Conservation (phyloP, 2,888 invertebrate genomes). For the Aphrophora alni region DNA sequence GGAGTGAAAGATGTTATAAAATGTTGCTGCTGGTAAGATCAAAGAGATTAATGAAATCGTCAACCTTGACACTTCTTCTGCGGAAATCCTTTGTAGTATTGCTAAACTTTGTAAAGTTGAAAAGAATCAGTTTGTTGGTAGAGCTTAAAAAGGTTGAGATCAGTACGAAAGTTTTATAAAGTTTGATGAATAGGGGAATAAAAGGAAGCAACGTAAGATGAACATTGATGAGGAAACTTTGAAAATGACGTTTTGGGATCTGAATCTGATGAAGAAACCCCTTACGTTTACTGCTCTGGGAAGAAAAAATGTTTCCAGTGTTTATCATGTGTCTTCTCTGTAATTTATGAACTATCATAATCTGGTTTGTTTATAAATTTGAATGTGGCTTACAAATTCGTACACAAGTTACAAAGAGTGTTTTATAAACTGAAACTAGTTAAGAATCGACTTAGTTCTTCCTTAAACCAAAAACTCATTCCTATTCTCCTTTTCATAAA, state of each 20-base stretch:
- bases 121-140: slow-evolving; percentile 2
- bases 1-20: slow-evolving; percentile 15
- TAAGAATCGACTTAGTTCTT: slow-evolving; percentile 22
- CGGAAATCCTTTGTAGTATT: neutral
- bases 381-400: slow-evolving; percentile 21
- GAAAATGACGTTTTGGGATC: neutral
- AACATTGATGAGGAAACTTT: slow-evolving; percentile 3
- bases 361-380: neutral
- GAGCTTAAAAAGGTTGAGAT: neutral
- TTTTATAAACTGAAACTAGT: slow-evolving; percentile 41
- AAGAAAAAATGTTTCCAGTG: slow-evolving; percentile 22
- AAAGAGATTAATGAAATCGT: slow-evolving; percentile 18
- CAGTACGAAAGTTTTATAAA: neutral
- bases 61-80: slow-evolving; percentile 18
- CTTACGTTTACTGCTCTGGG: slow-evolving; percentile 2
- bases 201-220: neutral
- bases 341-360: slow-evolving; percentile 23
- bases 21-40: slow-evolving; percentile 14
- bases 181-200: neutral
- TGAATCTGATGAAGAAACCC: neutral
- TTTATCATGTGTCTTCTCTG: slow-evolving; percentile 24
- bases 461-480: slow-evolving; percentile 15
- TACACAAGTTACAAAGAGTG: slow-evolving; percentile 32
- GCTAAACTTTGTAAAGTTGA: slow-evolving; percentile 22
- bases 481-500: slow-evolving; percentile 9